Base-by-base conservation (phyloP, 2,797 vertebrate genomes). In the Microctenopoma lineatum region DNA sequence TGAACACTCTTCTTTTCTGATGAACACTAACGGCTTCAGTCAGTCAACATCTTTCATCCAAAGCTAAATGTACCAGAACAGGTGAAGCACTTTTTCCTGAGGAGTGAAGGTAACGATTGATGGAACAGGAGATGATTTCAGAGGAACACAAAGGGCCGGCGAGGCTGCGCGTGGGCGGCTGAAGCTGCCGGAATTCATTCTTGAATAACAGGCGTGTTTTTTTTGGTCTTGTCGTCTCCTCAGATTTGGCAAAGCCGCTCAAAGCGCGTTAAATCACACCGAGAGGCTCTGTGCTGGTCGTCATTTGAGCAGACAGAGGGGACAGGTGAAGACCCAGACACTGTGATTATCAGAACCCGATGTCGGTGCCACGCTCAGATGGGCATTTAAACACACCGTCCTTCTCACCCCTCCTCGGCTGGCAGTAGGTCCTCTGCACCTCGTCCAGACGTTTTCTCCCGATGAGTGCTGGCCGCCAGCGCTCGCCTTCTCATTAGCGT, bases 401-500 rank as follows among this genome's bases (percentile, higher is more conserved):
- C 29, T 0, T 55, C n/a, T 55, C 57, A 3, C 27, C 47, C 29
- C 38, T 41, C 3, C 51, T 34, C 25, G 32, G 34, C 26, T 0
- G n/a, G 58, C 51, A 69, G 77, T 83, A 77, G 73, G 72, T 90
- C 85, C 80, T 80, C 84, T 66, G 41, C 73, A 82, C 77, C 74
- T 74, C 52, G 79, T 82, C 76, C 77, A 66, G 67, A 72, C 73
- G 16, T 56, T 70, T 59, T 7, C 66, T 66, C 64, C 59, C 15
- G 36, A 59, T 18, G 62, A 72, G 66, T 0, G 55, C 44, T 44
- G 81, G 75, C 74, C 41, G 29, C 66, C 77, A 48, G 79, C 76
- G 74, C 56, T 42, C 74, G 84, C 85, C 86, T 71, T 90, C 94
- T 96, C 95, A 94, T 95, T 95, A 95, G 93, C 94, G 91, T 93